A percentile compares a stretch with the other conserved stretches of the same genome.
phyloP scores from a whole-genome alignment of 1,140 invertebrate genomes.

The Agraylea sexmaculata region DNA sequence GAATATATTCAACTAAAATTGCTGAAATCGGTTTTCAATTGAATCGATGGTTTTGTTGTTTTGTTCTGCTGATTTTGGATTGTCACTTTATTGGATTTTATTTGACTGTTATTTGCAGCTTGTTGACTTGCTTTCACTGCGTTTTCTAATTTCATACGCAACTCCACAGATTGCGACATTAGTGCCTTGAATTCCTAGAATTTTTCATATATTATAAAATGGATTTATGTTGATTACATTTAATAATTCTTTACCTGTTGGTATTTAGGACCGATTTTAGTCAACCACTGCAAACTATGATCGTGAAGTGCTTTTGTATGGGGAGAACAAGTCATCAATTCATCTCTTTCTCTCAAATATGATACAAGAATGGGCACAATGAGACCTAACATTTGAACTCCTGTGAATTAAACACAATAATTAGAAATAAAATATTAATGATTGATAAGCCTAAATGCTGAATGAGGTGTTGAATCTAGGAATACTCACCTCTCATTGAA shows the following conservation, averaged over 20 bases:
- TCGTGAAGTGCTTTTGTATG: conserved; percentile 66
- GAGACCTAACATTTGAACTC: conserved; percentile 76
- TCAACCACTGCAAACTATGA: conserved; percentile 74
- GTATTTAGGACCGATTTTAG: conserved; percentile 83
- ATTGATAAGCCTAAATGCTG: not conserved
- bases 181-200: conserved; percentile 79
- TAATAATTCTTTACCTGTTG: conserved; percentile 50
- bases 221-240: not conserved
- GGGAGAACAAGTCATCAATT: conserved; percentile 48
- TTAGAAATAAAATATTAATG: conserved; percentile 4
- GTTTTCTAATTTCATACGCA: conserved; percentile 71
- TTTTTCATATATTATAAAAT: conserved; percentile 11
- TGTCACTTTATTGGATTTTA: conserved; percentile 33
- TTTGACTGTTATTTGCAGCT: conserved; percentile 34
- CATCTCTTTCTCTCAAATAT: conserved; percentile 60
- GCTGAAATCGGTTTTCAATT: conserved; percentile 92
- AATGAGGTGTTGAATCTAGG: not conserved
- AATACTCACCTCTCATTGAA: conserved; percentile 27
- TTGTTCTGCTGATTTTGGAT: conserved; percentile 42
- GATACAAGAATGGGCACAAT: conserved; percentile 81
- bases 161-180: conserved; percentile 68
- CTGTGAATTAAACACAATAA: conserved; percentile 34
- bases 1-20: conserved; percentile 59
- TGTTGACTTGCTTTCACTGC: conserved; percentile 70
- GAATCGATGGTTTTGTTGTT: conserved; percentile 65